Base-by-base conservation (phyloP, 2,888 invertebrate species). In the Eristalis arbustorum region DNA sequence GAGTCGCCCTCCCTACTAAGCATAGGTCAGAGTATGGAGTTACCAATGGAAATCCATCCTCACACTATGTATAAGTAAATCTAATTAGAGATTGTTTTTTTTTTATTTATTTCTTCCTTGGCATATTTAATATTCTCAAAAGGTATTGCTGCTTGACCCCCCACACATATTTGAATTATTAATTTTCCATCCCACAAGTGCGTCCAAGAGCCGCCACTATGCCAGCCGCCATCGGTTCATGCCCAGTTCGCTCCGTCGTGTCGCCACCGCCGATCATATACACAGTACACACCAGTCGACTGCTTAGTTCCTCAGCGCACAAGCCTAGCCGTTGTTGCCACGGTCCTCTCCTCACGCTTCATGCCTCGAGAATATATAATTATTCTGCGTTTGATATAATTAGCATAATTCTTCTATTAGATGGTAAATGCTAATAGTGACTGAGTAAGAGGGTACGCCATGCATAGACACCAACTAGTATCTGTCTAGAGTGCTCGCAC, bases 401-500 rank as follows among this genome's bases (percentile, higher is more conserved):
- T 85, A 85, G 77, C 85, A 85, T 85, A 85, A 85, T 85, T 85
- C 68, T 85, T 85, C 82, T 85, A 85, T 85, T 77, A 77, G 77
- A 85, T 82, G 74, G 82, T 85, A 82, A 82, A 85, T 80, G 74
- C 67, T 73, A 67, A 79, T 82, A 66, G 76, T 81, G 71, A n/a
- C 34, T 85, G 73, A 73, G 81, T 69, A 81, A 76, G 71, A 72
- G 72, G 56, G 57, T 31, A 28, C 18, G 23, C 31, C 56, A 14
- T 72, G 56, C 49, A 23, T 68, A 59, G 81, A 49, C 34, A 75
- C 69, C 67, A 62, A 77, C 66, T 77, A 62, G 63, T 84, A 77
- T 85, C 82, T 82, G 82, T 82, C 84, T 81, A 82, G 76, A 14
- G 59, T 57, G 23, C 3, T 42, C 76, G 77, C 56, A 71, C 49